Conservation (phyloP, 2,888 invertebrate genomes). For the Camponotus fellah region DNA sequence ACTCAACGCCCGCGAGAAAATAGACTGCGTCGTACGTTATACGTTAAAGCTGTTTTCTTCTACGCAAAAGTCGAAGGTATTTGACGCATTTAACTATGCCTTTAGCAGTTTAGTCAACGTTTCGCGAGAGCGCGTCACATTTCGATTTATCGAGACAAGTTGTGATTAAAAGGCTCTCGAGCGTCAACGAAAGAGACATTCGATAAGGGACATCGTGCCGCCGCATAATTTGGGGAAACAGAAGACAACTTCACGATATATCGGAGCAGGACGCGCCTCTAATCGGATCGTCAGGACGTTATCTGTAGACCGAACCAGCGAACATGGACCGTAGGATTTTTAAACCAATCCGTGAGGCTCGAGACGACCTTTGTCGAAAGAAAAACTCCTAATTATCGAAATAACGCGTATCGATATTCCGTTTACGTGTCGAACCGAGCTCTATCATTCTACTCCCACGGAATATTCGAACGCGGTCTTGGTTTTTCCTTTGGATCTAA, state of each 20-base stretch:
- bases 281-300: constrained; percentile 72
- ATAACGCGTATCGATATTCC: constrained; percentile 78
- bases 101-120: not conserved
- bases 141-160: not conserved
- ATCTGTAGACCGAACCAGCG: constrained; percentile 74
- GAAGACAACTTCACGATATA: constrained; percentile 23
- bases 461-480: constrained; percentile 53
- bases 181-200: constrained; percentile 29
- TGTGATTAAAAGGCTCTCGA: not conserved
- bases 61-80: not conserved
- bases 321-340: constrained; percentile 76
- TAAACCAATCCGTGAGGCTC: constrained; percentile 76
- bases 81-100: not conserved
- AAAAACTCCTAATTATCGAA: constrained; percentile 80
- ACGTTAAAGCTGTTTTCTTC: too few species aligned
- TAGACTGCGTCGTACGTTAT: not conserved
- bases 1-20: not conserved
- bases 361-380: constrained; percentile 65
- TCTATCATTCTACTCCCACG: constrained; percentile 70
- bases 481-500: constrained; percentile 6
- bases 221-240: constrained; percentile 39
- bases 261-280: constrained; percentile 53
- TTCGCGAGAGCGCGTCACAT: not conserved
- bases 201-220: constrained; percentile 5
- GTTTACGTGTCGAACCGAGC: constrained; percentile 73